Percentiles rank a stretch among this genome's conserved stretches.
phyloP scores from a whole-genome alignment of 2,888 invertebrate genomes.

The Tenthredo scrophulariae region DNA sequence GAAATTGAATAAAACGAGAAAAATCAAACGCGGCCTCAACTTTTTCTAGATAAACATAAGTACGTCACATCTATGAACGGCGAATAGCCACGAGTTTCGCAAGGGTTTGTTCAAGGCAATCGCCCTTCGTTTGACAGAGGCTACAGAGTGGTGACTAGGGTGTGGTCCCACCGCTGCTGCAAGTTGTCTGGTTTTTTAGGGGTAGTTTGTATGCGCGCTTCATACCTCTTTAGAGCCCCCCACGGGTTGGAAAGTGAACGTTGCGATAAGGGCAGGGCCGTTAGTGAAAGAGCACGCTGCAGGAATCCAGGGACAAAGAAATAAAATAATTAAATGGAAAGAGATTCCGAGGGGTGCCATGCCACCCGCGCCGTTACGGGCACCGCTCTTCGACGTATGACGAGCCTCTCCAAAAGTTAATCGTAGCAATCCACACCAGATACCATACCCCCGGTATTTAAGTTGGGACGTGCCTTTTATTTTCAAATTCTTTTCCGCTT shows the following conservation, averaged over 20 bases:
- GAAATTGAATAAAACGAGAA: not conserved
- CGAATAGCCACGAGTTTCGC: conserved; percentile 51
- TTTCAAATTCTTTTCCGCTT: not conserved
- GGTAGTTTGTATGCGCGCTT: conserved; percentile 54
- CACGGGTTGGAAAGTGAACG: conserved; percentile 40
- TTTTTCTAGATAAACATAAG: conserved; percentile 62
- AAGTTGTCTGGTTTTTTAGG: conserved; percentile 55
- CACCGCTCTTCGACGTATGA: conserved; percentile 35
- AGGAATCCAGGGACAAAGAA: conserved; percentile 31
- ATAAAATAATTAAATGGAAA: conserved; percentile 51
- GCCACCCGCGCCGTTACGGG: not conserved
- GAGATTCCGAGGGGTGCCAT: conserved; percentile 31
- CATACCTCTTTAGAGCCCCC: conserved; percentile 43
- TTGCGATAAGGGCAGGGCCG: conserved; percentile 48
- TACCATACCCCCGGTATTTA: conserved; percentile 13
- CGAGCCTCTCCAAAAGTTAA: conserved; percentile 39
- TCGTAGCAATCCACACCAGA: conserved; percentile 47
- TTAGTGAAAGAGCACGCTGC: conserved; percentile 46
- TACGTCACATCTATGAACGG: conserved; percentile 59
- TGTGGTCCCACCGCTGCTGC: conserved; percentile 7
- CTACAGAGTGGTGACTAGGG: not conserved
- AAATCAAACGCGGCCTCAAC: not conserved
- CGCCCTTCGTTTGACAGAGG: conserved; percentile 61
- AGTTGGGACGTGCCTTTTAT: conserved; percentile 35
- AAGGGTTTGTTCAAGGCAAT: not conserved